Evolutionary conservation across 2,888 invertebrate genomes (phyloP).

Genomic region (Perithous albicinctus): DNA sequence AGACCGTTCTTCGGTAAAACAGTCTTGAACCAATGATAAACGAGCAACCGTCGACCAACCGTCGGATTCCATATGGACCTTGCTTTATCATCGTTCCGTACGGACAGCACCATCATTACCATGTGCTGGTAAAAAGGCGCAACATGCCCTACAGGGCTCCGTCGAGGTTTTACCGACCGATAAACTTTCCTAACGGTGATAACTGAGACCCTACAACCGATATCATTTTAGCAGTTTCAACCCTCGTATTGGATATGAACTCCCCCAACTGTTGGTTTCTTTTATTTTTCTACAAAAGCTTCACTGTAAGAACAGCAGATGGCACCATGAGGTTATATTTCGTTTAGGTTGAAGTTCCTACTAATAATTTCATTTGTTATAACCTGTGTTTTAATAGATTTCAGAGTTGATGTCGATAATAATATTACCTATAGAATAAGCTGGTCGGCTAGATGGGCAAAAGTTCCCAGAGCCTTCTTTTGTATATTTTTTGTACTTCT

Average conservation of each 20-base stretch:
- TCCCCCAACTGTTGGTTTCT: too few species aligned
- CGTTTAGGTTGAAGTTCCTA: too few species aligned
- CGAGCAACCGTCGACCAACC: background rate
- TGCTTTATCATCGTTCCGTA: background rate
- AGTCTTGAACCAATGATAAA: background rate
- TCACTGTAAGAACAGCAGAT: background rate
- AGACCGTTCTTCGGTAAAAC: background rate
- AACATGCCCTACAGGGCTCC: background rate
- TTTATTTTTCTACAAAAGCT: background rate
- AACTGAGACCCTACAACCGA: background rate
- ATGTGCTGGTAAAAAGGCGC: background rate
- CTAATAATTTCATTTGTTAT: too few species aligned
- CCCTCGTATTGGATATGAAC: too few species aligned
- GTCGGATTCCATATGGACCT: background rate
- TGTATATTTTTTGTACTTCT: too few species aligned
- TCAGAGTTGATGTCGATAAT: too few species aligned
- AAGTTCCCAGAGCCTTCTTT: too few species aligned
- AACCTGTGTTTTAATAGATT: too few species aligned
- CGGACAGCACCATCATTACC: background rate
- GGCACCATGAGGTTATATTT: slow-evolving; percentile 2
- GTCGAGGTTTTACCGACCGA: background rate
- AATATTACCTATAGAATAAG: too few species aligned
- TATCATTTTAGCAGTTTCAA: background rate
- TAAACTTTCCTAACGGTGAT: background rate
- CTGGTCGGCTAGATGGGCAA: too few species aligned